Evolutionary conservation across 2,888 invertebrate genomes (phyloP).

Genomic region (Magallana nippona): DNA sequence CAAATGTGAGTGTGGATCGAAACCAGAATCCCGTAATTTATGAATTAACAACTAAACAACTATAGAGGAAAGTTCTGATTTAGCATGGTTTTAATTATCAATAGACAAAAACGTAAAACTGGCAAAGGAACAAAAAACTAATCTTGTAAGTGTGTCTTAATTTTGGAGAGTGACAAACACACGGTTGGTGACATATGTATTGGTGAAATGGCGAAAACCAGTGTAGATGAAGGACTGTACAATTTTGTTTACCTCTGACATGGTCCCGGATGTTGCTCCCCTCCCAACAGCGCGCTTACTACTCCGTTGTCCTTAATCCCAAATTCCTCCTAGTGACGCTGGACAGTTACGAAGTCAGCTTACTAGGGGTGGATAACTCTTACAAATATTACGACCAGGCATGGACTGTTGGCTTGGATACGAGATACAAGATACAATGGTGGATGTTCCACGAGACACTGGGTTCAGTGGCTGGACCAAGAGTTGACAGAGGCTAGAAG

Average conservation of each 20-base stretch:
- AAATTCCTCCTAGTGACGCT: constrained; percentile 74
- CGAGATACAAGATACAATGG: constrained; percentile 79
- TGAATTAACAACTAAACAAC: too few relatives aligned
- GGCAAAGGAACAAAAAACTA: too few relatives aligned
- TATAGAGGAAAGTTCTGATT: too few relatives aligned
- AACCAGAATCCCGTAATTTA: too few relatives aligned
- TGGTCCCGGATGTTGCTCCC: constrained; percentile 56
- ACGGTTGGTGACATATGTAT: too few relatives aligned
- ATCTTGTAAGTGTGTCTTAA: too few relatives aligned
- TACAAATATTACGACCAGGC: constrained; percentile 68
- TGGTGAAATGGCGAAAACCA: too few relatives aligned
- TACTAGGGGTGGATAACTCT: constrained; percentile 70
- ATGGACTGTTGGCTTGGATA: constrained; percentile 68
- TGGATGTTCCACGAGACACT: constrained; percentile 76
- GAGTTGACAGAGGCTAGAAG: constrained; percentile 71
- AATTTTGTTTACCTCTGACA: constrained; percentile 72
- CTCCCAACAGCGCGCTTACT: constrained; percentile 68
- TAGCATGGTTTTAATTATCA: too few relatives aligned
- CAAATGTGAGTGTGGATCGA: too few relatives aligned
- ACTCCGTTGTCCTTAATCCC: constrained; percentile 70
- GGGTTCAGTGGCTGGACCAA: constrained; percentile 75
- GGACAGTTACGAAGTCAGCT: constrained; percentile 78
- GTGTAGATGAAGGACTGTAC: too few relatives aligned
- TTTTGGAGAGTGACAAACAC: too few relatives aligned
- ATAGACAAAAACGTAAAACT: too few relatives aligned